These are phyloP conservation scores for Tenthredo amoena DNA, from an alignment of 2,888 invertebrate species.

Conservation along the genomic window DNA sequence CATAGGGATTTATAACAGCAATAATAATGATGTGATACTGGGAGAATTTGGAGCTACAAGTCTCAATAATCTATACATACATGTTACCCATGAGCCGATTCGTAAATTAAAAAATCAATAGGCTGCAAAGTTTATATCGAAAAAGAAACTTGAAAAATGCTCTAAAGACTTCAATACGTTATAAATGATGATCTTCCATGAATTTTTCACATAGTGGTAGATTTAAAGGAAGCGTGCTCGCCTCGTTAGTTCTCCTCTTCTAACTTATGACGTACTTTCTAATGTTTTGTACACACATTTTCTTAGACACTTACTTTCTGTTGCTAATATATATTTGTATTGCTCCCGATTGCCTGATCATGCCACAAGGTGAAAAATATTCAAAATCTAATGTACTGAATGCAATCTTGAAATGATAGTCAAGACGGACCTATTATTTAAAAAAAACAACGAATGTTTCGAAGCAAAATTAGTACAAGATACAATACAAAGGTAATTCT, in stretches of 20 bases:
- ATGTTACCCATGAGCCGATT: slow-evolving; percentile 34
- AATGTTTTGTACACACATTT: slow-evolving; percentile 30
- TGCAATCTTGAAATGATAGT: slow-evolving; percentile 15
- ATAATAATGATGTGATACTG: slow-evolving; percentile 32
- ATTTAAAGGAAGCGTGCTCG: slow-evolving; percentile 37
- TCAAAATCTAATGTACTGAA: slow-evolving; percentile 12
- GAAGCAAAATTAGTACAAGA: slow-evolving; percentile 41
- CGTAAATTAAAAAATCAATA: slow-evolving; percentile 29
- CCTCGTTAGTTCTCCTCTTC: slow-evolving; percentile 39
- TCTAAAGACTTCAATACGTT: slow-evolving; percentile 13
- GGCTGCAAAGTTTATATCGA: slow-evolving; percentile 16
- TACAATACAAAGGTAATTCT: slow-evolving; percentile 8
- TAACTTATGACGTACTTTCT: slow-evolving; percentile 32
- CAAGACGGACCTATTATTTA: not conserved
- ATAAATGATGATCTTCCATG: slow-evolving; percentile 14
- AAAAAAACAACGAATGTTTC: slow-evolving; percentile 41
- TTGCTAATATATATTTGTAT: slow-evolving; percentile 28
- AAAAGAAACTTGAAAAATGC: slow-evolving; percentile 24
- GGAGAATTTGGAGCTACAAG: slow-evolving; percentile 19
- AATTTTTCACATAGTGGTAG: slow-evolving; percentile 25
- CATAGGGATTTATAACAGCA: slow-evolving; percentile 26
- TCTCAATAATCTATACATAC: slow-evolving; percentile 32
- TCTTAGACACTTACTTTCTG: not conserved
- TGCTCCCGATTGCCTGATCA: slow-evolving; percentile 33
- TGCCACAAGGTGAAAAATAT: slow-evolving; percentile 23